Evolutionary conservation across 2,113 vertebrate genomes (phyloP), one percentile per base, ranked within the genome.

Genomic region (Anhinga anhinga): DNA sequence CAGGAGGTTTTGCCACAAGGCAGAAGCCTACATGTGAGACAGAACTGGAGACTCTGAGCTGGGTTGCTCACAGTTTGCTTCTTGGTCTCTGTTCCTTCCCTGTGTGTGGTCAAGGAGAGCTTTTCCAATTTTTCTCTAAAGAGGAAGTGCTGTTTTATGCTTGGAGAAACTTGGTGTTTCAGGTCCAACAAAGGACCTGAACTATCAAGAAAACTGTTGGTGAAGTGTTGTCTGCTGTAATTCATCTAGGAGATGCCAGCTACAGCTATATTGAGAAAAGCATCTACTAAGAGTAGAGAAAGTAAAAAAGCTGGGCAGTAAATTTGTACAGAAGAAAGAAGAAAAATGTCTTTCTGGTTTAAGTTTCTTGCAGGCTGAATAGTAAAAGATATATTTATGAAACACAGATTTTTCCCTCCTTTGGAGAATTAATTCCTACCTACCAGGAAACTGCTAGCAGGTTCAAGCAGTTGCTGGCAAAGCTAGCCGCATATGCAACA

Each of bases 361-460:
- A 76, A 61, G 45, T 66, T 94, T 32, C 53, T 85, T 87, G 38
- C 14, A 82, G 62, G 7, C 30, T 77, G 32, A 80, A 20, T 85
- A 62, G 32, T 47, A 70, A 67, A 88, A 70, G 16, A 74, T 14
- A 4, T 19, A 77, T 95, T 91, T 80, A 82, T 58, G 80, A 93
- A 87, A 40, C 18, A 65, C n/a, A 49, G 22, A 30, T 42, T 82
- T 88, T 70, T 58, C 11, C 25, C 44, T 90, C 62, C 90, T 82
- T 91, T 88, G 36, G 70, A 87, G 70, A 91, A 95, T 85, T 93
- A 95, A 93, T 95, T 88, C 65, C 50, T 85, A 52, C 66, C 66
- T 79, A 66, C 84, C 71, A 93, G 74, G 70, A 91, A 91, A 82
- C 13, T 90, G 94, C 89, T 66, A 93, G 71, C 49, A 93, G 89